Evolutionary conservation across 2,113 vertebrate species (phyloP), one percentile per base, ranked within the genome.

Genomic region (Petroica traversi): DNA sequence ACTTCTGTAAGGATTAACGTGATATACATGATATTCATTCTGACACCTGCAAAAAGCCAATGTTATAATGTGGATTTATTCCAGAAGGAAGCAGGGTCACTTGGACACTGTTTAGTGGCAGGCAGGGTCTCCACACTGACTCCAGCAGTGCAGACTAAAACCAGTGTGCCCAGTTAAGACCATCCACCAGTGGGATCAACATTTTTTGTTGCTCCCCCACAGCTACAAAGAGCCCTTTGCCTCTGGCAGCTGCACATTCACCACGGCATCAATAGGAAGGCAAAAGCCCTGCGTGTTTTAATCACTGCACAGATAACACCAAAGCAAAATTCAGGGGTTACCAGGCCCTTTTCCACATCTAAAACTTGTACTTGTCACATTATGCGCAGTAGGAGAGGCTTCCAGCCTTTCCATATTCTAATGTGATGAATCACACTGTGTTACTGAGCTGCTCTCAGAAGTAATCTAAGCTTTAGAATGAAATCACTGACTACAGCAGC

Each of bases 401-500:
- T 62, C 48, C 18, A 94, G 78, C 59, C 59, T 86, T 90, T 51
- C 55, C 43, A 48, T 41, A 93, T 85, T 80, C 78, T 59, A 90
- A 83, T 74, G 83, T 4, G 85, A 89, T 79, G 72, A 91, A 88
- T 76, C 67, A 79, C 57, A 48, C 45, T 16, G 45, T 5, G 61
- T 14, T 80, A 76, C 61, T 63, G 71, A 82, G 75, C 63, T 59
- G n/a, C 59, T 87, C 73, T 66, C 63, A 57, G 33, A 79, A 95
- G 49, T 49, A 89, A 89, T 82, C 85, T 55, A 51, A 41, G 67
- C 66, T 89, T 69, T 66, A 51, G 58, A 92, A 85, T 45, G 49
- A 95, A 96, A 85, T 63, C 81, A 90, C 89, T 88, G 78, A 93
- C 67, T 92, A 55, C 67, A 83, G 81, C 82, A 89, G 75, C 78